Percentiles rank a stretch among this genome's conserved stretches.
Evolutionary conservation across 2,797 vertebrate species (phyloP).

Genomic region (Sternotherus odoratus): DNA sequence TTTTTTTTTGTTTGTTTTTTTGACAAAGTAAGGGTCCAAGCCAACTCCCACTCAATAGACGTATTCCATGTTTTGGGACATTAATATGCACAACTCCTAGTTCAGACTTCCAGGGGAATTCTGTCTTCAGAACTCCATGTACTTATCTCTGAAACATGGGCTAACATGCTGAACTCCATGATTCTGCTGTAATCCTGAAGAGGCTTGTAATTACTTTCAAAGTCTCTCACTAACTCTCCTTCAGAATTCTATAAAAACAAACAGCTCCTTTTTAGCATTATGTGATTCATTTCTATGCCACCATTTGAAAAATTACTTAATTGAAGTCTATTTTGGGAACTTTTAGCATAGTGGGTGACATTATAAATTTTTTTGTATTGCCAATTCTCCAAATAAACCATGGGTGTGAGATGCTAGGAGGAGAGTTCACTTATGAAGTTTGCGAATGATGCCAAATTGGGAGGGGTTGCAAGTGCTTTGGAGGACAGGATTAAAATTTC

Average conservation of each 20-base stretch:
- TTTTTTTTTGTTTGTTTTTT: background rate
- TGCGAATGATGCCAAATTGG: too few relatives aligned
- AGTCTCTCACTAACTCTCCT: fast-evolving
- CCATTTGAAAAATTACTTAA: background rate
- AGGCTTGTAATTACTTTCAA: fast-evolving
- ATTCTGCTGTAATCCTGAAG: background rate
- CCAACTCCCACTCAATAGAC: fast-evolving
- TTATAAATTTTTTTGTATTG: background rate
- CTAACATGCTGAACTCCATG: background rate
- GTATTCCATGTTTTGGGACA: fast-evolving
- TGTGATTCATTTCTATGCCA: fast-evolving
- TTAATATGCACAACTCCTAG: background rate
- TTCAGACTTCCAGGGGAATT: fast-evolving
- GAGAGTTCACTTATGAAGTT: too few relatives aligned
- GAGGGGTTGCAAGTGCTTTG: too few relatives aligned
- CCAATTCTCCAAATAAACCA: background rate
- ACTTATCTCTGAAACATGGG: fast-evolving
- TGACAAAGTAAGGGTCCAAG: background rate
- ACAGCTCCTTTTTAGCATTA: fast-evolving
- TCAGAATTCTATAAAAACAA: background rate
- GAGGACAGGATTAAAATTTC: too few relatives aligned
- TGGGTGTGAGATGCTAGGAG: background rate
- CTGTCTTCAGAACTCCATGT: fast-evolving
- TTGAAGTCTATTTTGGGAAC: background rate
- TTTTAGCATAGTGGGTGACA: background rate